Percentiles rank a stretch among this genome's conserved stretches.
These are phyloP conservation scores for Acrocephalus arundinaceus DNA, from an alignment of 2,113 vertebrate genomes.

Conservation along the genomic window DNA sequence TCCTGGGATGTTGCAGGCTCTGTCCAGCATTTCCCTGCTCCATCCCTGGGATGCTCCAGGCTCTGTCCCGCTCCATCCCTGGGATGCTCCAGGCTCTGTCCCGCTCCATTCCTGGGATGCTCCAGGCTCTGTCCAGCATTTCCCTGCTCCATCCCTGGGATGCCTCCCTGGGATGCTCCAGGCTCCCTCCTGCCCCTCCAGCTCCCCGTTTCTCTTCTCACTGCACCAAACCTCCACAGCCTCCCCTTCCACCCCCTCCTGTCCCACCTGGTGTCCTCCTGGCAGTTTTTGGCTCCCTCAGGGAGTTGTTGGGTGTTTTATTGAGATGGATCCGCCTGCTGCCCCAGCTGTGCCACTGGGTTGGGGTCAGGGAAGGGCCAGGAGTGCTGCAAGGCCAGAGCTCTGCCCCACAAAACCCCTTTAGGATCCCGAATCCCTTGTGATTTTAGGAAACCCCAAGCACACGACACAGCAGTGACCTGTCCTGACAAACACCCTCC, in stretches of 20 bases:
- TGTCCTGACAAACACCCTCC: rapidly evolving
- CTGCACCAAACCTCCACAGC: not conserved
- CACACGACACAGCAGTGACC: rapidly evolving
- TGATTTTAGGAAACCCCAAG: not conserved
- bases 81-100: no score
- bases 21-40: not conserved
- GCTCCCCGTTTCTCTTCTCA: not conserved
- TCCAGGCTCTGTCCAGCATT: no score
- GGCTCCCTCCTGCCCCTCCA: not conserved
- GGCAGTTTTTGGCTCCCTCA: not conserved
- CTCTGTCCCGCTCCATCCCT: not conserved
- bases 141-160: no score
- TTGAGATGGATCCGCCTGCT: not conserved
- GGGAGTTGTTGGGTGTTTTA: rapidly evolving
- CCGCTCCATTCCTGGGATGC: no score
- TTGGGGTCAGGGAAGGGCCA: not conserved
- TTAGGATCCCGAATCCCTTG: not conserved
- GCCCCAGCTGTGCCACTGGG: rapidly evolving
- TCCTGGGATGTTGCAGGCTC: not conserved
- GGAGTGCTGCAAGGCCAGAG: not conserved
- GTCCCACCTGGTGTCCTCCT: not conserved
- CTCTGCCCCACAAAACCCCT: not conserved
- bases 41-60: not conserved
- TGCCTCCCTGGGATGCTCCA: no score
- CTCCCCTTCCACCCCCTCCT: not conserved